phyloP scores from a whole-genome alignment of 2,888 invertebrate genomes.

The Andrena praecox region DNA sequence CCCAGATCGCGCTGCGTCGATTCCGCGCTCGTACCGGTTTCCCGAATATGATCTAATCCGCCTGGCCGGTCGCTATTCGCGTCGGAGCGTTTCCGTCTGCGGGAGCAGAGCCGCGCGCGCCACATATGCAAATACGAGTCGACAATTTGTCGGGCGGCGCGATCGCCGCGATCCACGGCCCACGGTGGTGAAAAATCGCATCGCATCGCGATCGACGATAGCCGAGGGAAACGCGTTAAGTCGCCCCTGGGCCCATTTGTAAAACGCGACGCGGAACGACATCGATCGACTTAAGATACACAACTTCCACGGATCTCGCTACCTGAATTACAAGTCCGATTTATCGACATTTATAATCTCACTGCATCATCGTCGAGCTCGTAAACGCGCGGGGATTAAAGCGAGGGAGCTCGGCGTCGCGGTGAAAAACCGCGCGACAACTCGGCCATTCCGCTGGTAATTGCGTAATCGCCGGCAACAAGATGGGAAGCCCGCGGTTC shows the following conservation, averaged over 20 bases:
- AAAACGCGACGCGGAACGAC: constrained; percentile 51
- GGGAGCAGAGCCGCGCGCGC: constrained; percentile 41
- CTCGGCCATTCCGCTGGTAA: constrained; percentile 34
- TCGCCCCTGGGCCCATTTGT: constrained; percentile 47
- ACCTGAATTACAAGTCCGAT: constrained; percentile 59
- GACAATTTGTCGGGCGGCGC: constrained; percentile 59
- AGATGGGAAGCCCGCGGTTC: constrained; percentile 38
- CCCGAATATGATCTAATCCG: constrained; percentile 68
- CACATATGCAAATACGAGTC: constrained; percentile 49
- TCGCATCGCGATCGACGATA: constrained; percentile 32
- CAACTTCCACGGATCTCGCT: constrained; percentile 37
- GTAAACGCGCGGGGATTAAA: constrained; percentile 60
- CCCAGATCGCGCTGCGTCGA: constrained; percentile 22
- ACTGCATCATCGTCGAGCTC: constrained; percentile 31
- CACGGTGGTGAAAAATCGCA: background rate
- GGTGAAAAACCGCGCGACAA: constrained; percentile 14
- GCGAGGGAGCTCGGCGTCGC: background rate
- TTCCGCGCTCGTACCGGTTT: constrained; percentile 49
- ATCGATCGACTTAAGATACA: constrained; percentile 62
- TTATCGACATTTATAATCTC: constrained; percentile 64
- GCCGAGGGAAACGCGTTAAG: constrained; percentile 26
- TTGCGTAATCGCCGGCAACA: constrained; percentile 50
- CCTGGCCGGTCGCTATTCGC: constrained; percentile 37
- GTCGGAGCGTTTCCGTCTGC: constrained; percentile 31
- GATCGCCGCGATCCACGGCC: constrained; percentile 24